phyloP scores from a whole-genome alignment of 1,140 invertebrate species.

The Sogatella furcifera region DNA sequence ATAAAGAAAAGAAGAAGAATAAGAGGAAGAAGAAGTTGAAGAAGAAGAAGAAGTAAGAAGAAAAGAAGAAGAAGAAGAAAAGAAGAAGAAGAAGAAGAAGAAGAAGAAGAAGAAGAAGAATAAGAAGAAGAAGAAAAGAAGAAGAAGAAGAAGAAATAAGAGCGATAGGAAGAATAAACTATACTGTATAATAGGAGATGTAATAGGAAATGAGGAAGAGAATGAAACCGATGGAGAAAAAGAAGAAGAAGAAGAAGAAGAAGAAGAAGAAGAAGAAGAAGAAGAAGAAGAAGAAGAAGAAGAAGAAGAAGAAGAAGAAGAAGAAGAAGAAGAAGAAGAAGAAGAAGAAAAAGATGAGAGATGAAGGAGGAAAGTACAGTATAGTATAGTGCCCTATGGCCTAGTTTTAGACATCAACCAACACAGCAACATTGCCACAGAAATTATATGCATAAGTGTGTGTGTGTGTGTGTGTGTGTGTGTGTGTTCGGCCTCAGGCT shows the following conservation, averaged over 20 bases:
- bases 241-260: conserved; percentile 12
- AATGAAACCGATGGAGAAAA: conserved; percentile 6
- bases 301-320: conserved; percentile 7
- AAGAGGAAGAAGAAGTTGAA: conserved; percentile 4
- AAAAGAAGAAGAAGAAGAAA: background rate
- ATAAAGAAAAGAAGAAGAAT: background rate
- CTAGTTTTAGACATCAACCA: no score
- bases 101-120: conserved; percentile 9
- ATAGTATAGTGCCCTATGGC: background rate
- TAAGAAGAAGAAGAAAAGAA: conserved; percentile 12
- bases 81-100: conserved; percentile 12
- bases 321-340: conserved; percentile 17
- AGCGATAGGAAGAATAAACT: no score
- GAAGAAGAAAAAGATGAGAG: conserved; percentile 16
- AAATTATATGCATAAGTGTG: no score
- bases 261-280: conserved; percentile 11
- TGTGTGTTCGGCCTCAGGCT: no score
- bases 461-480: no score
- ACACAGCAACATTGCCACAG: no score
- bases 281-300: conserved; percentile 6
- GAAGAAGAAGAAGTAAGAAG: conserved; percentile 1
- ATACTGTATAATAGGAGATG: no score
- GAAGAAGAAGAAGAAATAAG: conserved; percentile 12
- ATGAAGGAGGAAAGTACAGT: conserved; percentile 7
- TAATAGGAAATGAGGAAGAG: background rate